A percentile compares a stretch with the other conserved stretches of the same genome.
phyloP scores from a whole-genome alignment of 2,797 vertebrate species.

The Rhabdophis nuchalis region DNA sequence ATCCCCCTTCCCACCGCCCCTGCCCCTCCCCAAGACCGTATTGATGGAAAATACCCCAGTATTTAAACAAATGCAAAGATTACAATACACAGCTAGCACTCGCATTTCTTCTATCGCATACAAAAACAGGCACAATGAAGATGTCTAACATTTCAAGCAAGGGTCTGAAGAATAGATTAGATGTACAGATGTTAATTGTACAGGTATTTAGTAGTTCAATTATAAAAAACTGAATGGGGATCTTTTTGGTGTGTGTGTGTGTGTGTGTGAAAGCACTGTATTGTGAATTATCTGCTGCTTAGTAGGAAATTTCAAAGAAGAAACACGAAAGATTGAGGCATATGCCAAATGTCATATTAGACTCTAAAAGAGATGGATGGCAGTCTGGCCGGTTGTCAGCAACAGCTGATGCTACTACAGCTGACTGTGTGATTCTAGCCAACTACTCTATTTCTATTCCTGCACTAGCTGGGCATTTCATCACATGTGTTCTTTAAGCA shows the following conservation, averaged over 20 bases:
- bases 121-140: not conserved
- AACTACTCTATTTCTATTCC: rapidly evolving
- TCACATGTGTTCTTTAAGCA: not conserved
- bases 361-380: slow-evolving; percentile 3
- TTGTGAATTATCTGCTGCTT: not conserved
- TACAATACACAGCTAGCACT: not conserved
- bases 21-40: no score
- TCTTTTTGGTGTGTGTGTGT: not conserved
- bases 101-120: not conserved
- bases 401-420: slow-evolving; percentile 61
- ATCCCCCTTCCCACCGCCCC: no score
- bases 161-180: not conserved
- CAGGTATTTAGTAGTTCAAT: not conserved
- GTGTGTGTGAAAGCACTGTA: not conserved
- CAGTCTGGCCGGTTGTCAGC: slow-evolving; percentile 50
- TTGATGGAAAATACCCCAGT: no score
- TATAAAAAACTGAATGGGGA: not conserved
- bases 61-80: not conserved
- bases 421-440: slow-evolving; percentile 36
- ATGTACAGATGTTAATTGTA: not conserved
- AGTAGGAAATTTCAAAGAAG: not conserved
- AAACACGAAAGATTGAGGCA: not conserved
- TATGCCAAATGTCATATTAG: not conserved
- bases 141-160: not conserved
- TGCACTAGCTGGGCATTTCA: not conserved